Conservation (phyloP, 2,113 vertebrate genomes). For the Raja brachyura region DNA sequence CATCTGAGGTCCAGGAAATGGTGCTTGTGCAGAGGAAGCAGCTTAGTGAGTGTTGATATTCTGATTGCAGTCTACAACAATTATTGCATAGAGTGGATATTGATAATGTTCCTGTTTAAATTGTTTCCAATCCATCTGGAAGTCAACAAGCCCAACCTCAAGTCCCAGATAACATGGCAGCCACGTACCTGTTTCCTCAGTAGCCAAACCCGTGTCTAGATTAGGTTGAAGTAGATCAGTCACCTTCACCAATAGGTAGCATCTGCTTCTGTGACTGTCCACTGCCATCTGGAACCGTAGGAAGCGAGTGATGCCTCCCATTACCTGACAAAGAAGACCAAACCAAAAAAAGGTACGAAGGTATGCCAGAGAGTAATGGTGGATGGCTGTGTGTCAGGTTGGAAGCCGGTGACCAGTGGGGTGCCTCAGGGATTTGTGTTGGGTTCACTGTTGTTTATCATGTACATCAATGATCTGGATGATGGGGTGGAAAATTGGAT, state of each 20-base stretch:
- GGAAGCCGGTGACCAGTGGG: too few relatives aligned
- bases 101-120: constrained; percentile 21
- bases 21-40: background rate
- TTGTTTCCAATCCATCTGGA: background rate
- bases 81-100: background rate
- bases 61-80: background rate
- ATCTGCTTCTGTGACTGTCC: background rate
- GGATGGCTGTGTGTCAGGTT: too few relatives aligned
- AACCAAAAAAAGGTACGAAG: background rate
- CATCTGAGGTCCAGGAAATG: background rate
- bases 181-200: background rate
- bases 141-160: too few relatives aligned
- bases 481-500: too few relatives aligned
- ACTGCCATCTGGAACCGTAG: background rate
- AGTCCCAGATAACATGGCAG: background rate
- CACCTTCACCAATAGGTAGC: background rate
- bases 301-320: background rate
- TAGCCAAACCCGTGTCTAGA: background rate
- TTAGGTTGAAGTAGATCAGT: background rate
- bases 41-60: background rate
- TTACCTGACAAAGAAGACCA: background rate
- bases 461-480: too few relatives aligned
- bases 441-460: too few relatives aligned
- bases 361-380: too few relatives aligned
- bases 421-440: too few relatives aligned